Base-by-base conservation (phyloP, 2,113 vertebrate species). In the Numenius arquata region DNA sequence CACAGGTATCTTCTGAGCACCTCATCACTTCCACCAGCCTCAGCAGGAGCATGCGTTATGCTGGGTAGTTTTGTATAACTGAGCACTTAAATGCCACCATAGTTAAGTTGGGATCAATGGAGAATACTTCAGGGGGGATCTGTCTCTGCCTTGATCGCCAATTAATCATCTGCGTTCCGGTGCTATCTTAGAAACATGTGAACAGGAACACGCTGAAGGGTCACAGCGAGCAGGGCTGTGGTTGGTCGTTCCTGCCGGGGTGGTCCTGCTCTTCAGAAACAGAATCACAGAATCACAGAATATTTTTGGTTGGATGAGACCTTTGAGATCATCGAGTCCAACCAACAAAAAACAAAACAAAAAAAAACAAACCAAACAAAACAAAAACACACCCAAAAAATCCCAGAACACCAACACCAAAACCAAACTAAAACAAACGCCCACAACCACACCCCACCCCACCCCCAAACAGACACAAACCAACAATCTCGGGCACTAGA, bases 211-310 rank as follows among this genome's bases (percentile, higher is more conserved):
- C 0, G 11, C 58, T 17, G 23, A 45, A 63, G 22, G 1, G 13
- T 9, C 8, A 30, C 75, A 30, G 63, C 1, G 6, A 26, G 36
- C 26, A 13, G 1, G 3, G 2, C 70, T 5, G 36, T 0, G 22
- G 11, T 2, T 29, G 36, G 29, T 15, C 0, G 8, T 38, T 29
- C 9, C 23, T 5, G 36, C 38, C 3, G 12, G 30, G 3, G 63
- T 38, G 52, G 40, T 48, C 70, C 9, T 9, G 66, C 50, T 67
- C 41, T 67, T 52, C 27, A 10, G n/a, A n/a, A n/a, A n/a, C n/a
- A n/a, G n/a, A n/a, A n/a, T n/a, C n/a, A n/a, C n/a, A n/a, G n/a
- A n/a, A n/a, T n/a, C n/a, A n/a, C n/a, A n/a, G n/a, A n/a, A n/a
- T n/a, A n/a, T n/a, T n/a, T n/a, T n/a, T n/a, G n/a, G n/a, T n/a